Conservation (phyloP, 2,888 invertebrate species). For the Leptopilina drosophilae region DNA sequence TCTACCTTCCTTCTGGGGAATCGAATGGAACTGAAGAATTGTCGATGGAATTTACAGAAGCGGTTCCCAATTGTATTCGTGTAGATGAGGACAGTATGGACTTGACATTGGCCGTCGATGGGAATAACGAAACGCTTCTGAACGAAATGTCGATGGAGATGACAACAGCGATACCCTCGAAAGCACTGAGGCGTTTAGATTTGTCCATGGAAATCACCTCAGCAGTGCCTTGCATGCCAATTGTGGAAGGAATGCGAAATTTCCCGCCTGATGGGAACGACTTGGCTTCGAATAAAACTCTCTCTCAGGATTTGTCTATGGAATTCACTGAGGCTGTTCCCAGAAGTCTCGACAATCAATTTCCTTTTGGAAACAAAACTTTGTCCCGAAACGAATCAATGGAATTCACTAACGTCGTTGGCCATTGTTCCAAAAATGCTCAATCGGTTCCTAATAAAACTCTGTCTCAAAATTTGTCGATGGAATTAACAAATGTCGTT, state of each 20-base stretch:
- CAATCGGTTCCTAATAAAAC: no score
- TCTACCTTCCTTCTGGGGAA: constrained; percentile 45
- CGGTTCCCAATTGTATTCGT: constrained; percentile 13
- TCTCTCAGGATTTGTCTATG: no score
- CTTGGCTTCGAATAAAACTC: no score
- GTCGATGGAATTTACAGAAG: constrained; percentile 44
- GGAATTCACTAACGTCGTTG: constrained; percentile 48
- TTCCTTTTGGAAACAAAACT: no score
- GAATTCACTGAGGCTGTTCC: constrained; percentile 23
- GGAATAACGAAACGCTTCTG: constrained; percentile 18
- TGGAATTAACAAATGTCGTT: not conserved
- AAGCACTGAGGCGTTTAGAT: constrained; percentile 11
- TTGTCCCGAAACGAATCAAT: constrained; percentile 44
- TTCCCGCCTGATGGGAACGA: not conserved
- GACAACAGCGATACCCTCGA: constrained; percentile 31
- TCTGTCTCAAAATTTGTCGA: no score
- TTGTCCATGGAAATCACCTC: constrained; percentile 50
- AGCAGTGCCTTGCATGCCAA: constrained; percentile 27
- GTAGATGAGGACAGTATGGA: constrained; percentile 46
- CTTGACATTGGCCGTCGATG: constrained; percentile 26
- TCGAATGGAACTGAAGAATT: constrained; percentile 25
- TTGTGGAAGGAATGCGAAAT: not conserved
- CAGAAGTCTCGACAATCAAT: no score
- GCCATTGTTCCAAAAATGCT: no score
- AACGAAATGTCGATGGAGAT: constrained; percentile 43